Evolutionary conservation across 2,797 vertebrate genomes (phyloP), one percentile per base, ranked within the genome.

Genomic region (Astyanax mexicanus): DNA sequence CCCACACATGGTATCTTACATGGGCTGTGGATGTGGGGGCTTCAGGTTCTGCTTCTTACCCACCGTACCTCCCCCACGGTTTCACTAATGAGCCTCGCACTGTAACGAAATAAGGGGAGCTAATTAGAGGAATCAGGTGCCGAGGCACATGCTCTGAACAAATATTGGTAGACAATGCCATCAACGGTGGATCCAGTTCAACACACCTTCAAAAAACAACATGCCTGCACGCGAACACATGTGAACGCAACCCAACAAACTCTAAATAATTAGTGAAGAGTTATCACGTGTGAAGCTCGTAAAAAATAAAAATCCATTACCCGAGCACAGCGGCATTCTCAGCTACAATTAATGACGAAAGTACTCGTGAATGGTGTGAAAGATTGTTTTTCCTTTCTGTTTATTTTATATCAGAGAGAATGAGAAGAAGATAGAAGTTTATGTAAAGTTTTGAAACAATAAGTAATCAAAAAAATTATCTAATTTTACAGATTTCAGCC

Each of bases 51-150:
- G 47, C 49, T 52, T 52, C 21, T 10, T 52, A 52, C 19, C 8
- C 23, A 27, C 49, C 7, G 8, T 3, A 51, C 47, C 19, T 51
- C 55, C 55, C 57, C 17, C n/a, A 37, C 37, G 29, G 21, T 12
- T 13, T 54, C 58, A 1, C 32, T 37, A 61, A 61, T 61, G 32
- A 61, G n/a, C 58, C n/a, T 4, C 38, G 7, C 35, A 10, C n/a
- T 8, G 8, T 38, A 19, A 60, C 15, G 19, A 61, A 38, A 61
- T 38, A 60, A 37, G 21, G 11, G 3, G 23, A 23, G 35, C 37
- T 62, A 62, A 62, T 40, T 42, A 62, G 19, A 23, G 35, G 23
- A 42, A 37, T 37, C 57, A 60, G 37, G 57, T 4, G 35, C 55
- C 58, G 27, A 17, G 27, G 27, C n/a, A 11, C 6, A 12, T 6